Evolutionary conservation across 1,140 invertebrate genomes (phyloP).

Genomic region (Drosophila leontia): DNA sequence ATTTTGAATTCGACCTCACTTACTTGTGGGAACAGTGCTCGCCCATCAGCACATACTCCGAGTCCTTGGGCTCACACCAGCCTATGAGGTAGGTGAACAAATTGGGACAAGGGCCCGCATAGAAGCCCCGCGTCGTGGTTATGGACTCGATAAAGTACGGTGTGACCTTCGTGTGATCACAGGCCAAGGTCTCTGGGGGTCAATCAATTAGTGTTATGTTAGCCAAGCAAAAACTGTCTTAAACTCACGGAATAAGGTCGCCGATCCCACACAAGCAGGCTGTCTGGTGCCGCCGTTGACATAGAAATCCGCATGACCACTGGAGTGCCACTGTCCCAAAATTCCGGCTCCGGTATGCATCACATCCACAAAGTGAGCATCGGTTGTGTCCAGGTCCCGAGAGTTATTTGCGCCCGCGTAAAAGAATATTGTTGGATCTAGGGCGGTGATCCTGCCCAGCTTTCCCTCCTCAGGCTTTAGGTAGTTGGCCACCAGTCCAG

Average conservation of each 20-base stretch:
- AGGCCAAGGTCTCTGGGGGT: conserved; percentile 91
- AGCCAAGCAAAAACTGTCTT: background rate
- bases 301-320: conserved; percentile 95
- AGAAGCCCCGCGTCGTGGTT: conserved; percentile 91
- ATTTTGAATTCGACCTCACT: conserved; percentile 68
- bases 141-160: conserved; percentile 95
- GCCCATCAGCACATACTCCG: conserved; percentile 93
- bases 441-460: conserved; percentile 92
- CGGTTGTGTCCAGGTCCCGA: conserved; percentile 92
- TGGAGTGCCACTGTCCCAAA: conserved; percentile 93
- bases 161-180: conserved; percentile 94
- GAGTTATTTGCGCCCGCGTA: conserved; percentile 92
- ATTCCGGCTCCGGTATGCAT: conserved; percentile 95
- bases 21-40: conserved; percentile 91
- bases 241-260: conserved; percentile 91
- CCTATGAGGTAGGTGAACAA: conserved; percentile 92
- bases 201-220: background rate
- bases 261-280: conserved; percentile 91
- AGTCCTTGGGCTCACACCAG: conserved; percentile 91
- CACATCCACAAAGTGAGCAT: conserved; percentile 95
- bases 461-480: conserved; percentile 88
- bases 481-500: conserved; percentile 92
- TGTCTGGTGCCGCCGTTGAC: conserved; percentile 95
- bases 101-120: conserved; percentile 92
- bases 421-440: conserved; percentile 93